These are phyloP conservation scores for Dugesia japonica DNA, from an alignment of 2,888 invertebrate species.

Conservation along the genomic window DNA sequence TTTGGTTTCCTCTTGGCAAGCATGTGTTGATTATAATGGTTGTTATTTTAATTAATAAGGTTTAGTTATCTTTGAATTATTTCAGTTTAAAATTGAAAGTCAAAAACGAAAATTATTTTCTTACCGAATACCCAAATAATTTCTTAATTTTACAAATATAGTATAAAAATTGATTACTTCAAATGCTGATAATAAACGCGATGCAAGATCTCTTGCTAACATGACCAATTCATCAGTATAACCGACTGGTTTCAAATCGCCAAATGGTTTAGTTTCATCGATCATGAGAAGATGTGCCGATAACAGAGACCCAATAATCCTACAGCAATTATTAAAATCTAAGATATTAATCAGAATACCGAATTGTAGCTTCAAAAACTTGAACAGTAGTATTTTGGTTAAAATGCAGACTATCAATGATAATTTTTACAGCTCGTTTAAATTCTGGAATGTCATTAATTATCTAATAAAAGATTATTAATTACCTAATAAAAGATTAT, in stretches of 20 bases:
- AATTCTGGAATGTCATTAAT: conserved; percentile 54
- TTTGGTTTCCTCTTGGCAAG: no score
- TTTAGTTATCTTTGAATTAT: no score
- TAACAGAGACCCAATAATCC: conserved; percentile 53
- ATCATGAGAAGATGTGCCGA: conserved; percentile 55
- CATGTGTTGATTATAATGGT: no score
- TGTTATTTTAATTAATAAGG: no score
- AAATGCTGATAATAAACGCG: conserved; percentile 54
- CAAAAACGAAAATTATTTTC: no score
- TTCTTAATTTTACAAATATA: conserved; percentile 29
- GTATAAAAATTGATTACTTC: conserved; percentile 39
- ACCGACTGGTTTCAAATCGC: conserved; percentile 40
- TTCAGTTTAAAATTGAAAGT: no score
- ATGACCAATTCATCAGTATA: conserved; percentile 53
- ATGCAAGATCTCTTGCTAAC: conserved; percentile 54
- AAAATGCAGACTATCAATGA: conserved; percentile 53
- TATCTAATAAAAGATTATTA: no score
- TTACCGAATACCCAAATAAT: no score
- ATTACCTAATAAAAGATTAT: no score
- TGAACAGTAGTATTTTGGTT: conserved; percentile 55
- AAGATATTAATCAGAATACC: no score
- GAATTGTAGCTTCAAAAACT: conserved; percentile 56
- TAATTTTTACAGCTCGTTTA: conserved; percentile 52
- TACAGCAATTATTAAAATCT: conserved; percentile 37
- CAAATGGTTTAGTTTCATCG: conserved; percentile 52